Conservation (phyloP, 2,888 invertebrate species). For the Epinotia brunnichana region DNA sequence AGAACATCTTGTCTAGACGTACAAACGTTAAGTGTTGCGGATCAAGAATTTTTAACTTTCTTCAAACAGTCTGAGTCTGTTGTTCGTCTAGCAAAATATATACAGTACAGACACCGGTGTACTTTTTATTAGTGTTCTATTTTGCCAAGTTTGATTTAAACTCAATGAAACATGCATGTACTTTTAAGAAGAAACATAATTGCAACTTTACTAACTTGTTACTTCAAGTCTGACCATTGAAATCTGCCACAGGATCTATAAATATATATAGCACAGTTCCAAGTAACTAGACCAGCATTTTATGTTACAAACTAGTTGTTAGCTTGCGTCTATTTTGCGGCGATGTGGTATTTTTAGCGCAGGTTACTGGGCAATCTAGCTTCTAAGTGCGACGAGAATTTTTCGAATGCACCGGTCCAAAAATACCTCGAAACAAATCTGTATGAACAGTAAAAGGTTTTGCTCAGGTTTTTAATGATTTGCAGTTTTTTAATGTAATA, state of each 20-base stretch:
- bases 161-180: background rate
- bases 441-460: background rate
- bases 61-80: background rate
- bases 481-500: too few species aligned
- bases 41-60: slow-evolving; percentile 12
- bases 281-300: slow-evolving; percentile 42
- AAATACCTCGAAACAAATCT: slow-evolving; percentile 18
- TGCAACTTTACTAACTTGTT: background rate
- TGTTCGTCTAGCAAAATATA: background rate
- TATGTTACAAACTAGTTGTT: slow-evolving; percentile 38
- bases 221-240: background rate
- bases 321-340: slow-evolving; percentile 30
- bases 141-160: background rate
- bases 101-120: background rate
- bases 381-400: slow-evolving; percentile 26
- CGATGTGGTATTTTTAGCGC: slow-evolving; percentile 39
- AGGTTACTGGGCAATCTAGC: slow-evolving; percentile 42
- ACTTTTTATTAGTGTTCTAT: background rate
- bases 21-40: slow-evolving; percentile 18
- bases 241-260: slow-evolving; percentile 30
- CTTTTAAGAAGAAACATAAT: background rate
- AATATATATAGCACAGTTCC: slow-evolving; percentile 41
- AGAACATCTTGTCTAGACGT: slow-evolving; percentile 35
- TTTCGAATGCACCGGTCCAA: slow-evolving; percentile 15
- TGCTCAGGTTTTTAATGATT: background rate